Conservation (phyloP, 23 tunicate species). For the Diplosoma virens region DNA sequence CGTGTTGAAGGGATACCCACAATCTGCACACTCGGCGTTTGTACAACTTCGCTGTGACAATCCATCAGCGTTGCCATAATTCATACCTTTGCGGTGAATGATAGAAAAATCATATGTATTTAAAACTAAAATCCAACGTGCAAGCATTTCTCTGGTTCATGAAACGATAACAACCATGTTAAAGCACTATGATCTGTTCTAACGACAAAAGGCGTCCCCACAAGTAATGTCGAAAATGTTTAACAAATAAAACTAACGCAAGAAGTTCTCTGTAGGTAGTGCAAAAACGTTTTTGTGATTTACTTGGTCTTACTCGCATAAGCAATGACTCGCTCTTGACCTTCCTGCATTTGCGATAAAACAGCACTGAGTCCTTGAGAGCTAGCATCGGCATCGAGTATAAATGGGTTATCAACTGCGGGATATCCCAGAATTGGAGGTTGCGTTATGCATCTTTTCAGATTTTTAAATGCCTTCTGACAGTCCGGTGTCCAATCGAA, state of each 20-base stretch:
- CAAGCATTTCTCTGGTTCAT: constrained; percentile 39
- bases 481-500: no score
- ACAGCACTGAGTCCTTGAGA: constrained; percentile 12
- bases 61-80: neutral
- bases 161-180: constrained; percentile 8
- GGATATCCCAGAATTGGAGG: no score
- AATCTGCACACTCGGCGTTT: neutral
- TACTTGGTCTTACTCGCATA: constrained; percentile 17
- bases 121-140: constrained; percentile 22
- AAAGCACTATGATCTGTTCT: constrained; percentile 5
- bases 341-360: constrained; percentile 17
- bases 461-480: no score
- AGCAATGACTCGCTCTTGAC: constrained; percentile 19
- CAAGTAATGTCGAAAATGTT: constrained; percentile 19
- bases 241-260: constrained; percentile 14
- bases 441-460: no score
- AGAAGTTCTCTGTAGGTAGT: no score
- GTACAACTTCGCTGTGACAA: neutral
- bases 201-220: neutral
- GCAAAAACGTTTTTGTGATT: constrained; percentile 14
- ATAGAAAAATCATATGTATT: constrained; percentile 1
- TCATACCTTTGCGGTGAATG: neutral
- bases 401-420: no score
- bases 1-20: neutral
- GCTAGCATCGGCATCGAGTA: constrained; percentile 37